A percentile compares a stretch with the other conserved stretches of the same genome.
Evolutionary conservation across 2,113 vertebrate genomes (phyloP).

Genomic region (Gymnocephalus cernua): DNA sequence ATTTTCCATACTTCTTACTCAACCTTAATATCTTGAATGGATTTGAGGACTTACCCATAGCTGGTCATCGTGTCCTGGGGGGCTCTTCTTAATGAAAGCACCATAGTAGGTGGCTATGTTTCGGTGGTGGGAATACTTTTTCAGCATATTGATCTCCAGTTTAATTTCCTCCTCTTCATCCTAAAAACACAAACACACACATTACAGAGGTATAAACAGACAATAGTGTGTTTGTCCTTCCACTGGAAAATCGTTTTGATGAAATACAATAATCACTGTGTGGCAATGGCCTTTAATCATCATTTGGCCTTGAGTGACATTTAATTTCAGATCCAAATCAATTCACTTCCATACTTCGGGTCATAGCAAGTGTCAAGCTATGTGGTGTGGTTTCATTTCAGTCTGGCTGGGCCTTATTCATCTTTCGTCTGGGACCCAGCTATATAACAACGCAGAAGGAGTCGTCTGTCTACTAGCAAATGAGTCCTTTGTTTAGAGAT

Average conservation of each 20-base stretch:
- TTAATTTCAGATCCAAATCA: constrained; percentile 27
- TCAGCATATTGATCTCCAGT: constrained; percentile 95
- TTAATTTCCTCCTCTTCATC: constrained; percentile 96
- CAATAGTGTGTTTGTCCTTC: background rate
- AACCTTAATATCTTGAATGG: constrained; percentile 2
- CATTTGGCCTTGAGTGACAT: constrained; percentile 11
- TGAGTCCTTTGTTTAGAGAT: constrained; percentile 67
- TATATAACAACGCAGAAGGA: constrained; percentile 10
- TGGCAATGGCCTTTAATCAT: constrained; percentile 1
- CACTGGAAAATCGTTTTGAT: background rate
- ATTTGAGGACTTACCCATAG: constrained; percentile 76
- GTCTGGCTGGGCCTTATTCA: background rate
- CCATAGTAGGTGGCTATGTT: constrained; percentile 86
- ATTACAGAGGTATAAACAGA: background rate
- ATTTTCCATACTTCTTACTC: background rate
- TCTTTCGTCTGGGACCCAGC: background rate
- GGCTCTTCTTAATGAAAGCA: constrained; percentile 82
- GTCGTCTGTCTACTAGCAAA: constrained; percentile 31
- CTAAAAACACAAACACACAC: constrained; percentile 68
- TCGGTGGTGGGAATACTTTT: constrained; percentile 94
- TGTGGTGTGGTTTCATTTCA: background rate
- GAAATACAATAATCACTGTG: background rate
- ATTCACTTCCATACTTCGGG: background rate
- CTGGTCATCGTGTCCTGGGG: constrained; percentile 84
- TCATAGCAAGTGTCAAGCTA: constrained; percentile 4